phyloP scores from a whole-genome alignment of 2,797 vertebrate genomes.

The Sebastes nivosus region DNA sequence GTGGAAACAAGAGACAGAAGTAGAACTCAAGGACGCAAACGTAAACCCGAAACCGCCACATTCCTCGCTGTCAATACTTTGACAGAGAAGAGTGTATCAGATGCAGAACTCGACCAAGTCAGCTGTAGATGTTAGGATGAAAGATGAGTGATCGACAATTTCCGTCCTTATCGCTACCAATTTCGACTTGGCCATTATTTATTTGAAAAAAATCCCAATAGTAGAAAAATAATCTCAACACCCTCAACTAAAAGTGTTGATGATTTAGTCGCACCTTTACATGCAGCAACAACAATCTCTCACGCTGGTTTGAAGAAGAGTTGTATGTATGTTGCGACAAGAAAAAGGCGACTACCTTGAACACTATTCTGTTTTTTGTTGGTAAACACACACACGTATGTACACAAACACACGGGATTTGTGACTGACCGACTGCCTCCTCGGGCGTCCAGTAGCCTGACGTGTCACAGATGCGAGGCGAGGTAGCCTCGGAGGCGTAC shows the following conservation, averaged over 20 bases:
- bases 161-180: neutral
- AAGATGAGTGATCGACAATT: neutral
- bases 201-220: neutral
- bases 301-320: neutral
- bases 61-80: constrained; percentile 25
- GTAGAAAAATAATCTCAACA: neutral
- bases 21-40: constrained; percentile 31
- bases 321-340: neutral
- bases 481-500: constrained; percentile 89
- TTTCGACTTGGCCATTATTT: neutral
- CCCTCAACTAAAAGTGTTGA: neutral
- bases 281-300: neutral
- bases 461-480: constrained; percentile 91
- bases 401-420: neutral
- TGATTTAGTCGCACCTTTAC: neutral
- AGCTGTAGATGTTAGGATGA: neutral
- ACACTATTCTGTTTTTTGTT: neutral
- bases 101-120: neutral
- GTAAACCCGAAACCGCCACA: constrained; percentile 24
- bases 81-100: neutral
- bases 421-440: constrained; percentile 91
- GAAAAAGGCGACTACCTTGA: neutral
- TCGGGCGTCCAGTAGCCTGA: constrained; percentile 98
- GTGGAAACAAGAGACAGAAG: constrained; percentile 42
- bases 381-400: neutral